Evolutionary conservation across 2,113 vertebrate species (phyloP).

Genomic region (Saccopteryx bilineata): DNA sequence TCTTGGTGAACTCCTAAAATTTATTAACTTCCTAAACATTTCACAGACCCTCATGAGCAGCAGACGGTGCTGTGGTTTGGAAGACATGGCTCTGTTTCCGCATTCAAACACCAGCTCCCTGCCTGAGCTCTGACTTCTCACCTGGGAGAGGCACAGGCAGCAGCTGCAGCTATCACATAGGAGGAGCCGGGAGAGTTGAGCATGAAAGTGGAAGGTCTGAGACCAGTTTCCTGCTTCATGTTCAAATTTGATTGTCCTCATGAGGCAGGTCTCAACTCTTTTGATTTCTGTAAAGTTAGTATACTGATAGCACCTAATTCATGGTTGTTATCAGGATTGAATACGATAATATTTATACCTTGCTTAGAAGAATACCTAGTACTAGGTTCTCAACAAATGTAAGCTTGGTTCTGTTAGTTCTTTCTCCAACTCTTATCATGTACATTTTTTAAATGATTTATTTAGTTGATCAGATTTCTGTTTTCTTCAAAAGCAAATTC

Average conservation of each 20-base stretch:
- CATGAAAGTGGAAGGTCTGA: background rate
- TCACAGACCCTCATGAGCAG: rapidly evolving
- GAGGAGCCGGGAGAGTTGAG: no score
- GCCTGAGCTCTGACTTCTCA: background rate
- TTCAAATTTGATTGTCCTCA: background rate
- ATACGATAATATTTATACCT: no score
- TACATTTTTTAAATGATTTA: background rate
- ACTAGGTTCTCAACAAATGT: background rate
- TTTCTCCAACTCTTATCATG: background rate
- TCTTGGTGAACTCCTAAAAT: background rate
- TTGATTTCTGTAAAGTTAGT: background rate
- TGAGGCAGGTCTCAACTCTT: background rate
- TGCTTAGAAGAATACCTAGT: background rate
- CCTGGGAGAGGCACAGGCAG: background rate
- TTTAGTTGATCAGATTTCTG: background rate
- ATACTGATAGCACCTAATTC: no score
- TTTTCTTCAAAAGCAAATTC: constrained; percentile 6
- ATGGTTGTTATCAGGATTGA: background rate
- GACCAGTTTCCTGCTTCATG: background rate
- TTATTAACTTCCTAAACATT: background rate
- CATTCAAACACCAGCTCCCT: background rate
- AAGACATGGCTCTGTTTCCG: background rate
- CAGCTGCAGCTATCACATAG: rapidly evolving
- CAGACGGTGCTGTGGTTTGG: background rate
- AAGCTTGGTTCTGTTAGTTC: background rate